Conservation (phyloP, 2,888 invertebrate genomes). For the Meta bourneti region DNA sequence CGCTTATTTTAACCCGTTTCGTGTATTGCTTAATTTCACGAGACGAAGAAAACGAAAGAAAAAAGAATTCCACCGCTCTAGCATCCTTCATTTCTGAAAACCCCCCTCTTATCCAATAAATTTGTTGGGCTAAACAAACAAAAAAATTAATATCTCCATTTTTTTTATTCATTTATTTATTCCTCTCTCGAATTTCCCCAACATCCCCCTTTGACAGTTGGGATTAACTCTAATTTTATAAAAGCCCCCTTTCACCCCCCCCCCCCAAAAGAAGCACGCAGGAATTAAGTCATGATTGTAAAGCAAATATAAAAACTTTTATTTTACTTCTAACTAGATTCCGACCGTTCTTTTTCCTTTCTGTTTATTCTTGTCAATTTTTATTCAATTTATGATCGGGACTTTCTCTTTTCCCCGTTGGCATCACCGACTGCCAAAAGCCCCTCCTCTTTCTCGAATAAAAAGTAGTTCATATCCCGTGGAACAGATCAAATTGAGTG, state of each 20-base stretch:
- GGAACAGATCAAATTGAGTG: neutral
- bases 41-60: neutral
- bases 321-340: slow-evolving; percentile 20
- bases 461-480: neutral
- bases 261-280: neutral
- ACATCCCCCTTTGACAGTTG: slow-evolving; percentile 37
- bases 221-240: slow-evolving; percentile 54
- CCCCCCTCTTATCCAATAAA: neutral
- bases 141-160: slow-evolving; percentile 19
- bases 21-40: neutral
- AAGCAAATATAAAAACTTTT: slow-evolving; percentile 43
- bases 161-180: slow-evolving; percentile 13
- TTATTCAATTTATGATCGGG: slow-evolving; percentile 36
- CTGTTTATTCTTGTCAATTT: slow-evolving; percentile 28
- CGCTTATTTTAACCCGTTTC: neutral
- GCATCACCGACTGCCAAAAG: neutral
- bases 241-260: neutral
- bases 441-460: neutral
- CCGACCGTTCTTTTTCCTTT: neutral
- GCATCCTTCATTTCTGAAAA: neutral
- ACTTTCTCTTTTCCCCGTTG: neutral
- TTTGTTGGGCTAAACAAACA: slow-evolving; percentile 14
- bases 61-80: neutral
- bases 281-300: slow-evolving; percentile 63
- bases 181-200: neutral